Conservation (phyloP, 2,888 invertebrate genomes). For the Nebria salina region DNA sequence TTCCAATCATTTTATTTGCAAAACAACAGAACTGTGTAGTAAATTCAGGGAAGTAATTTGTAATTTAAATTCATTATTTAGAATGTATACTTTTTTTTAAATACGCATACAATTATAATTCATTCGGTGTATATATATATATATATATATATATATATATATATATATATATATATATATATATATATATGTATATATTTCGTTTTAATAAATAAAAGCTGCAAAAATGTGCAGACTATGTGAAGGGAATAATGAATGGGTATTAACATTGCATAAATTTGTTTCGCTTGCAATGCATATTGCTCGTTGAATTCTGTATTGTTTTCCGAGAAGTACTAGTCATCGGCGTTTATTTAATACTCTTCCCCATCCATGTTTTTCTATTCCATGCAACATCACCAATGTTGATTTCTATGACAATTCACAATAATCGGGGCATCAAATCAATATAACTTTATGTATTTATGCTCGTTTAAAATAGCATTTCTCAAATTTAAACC, state of each 20-base stretch:
- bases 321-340: neutral
- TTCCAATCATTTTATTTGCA: constrained; percentile 3
- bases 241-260: constrained; percentile 40
- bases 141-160: neutral
- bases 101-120: constrained; percentile 4
- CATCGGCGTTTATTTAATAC: neutral
- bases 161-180: neutral
- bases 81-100: constrained; percentile 14
- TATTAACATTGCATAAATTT: constrained; percentile 35
- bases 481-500: no score
- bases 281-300: neutral
- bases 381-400: no score
- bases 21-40: constrained; percentile 3
- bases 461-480: no score
- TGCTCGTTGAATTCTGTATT: neutral
- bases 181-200: neutral
- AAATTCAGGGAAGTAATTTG: neutral
- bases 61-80: constrained; percentile 32
- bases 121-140: neutral
- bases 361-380: neutral
- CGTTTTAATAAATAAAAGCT: constrained; percentile 20
- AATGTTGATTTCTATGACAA: no score
- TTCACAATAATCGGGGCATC: no score
- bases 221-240: constrained; percentile 26
- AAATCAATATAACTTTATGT: no score